Evolutionary conservation across 2,113 vertebrate genomes (phyloP), one percentile per base, ranked within the genome.

Genomic region (Coptodon rendalli): DNA sequence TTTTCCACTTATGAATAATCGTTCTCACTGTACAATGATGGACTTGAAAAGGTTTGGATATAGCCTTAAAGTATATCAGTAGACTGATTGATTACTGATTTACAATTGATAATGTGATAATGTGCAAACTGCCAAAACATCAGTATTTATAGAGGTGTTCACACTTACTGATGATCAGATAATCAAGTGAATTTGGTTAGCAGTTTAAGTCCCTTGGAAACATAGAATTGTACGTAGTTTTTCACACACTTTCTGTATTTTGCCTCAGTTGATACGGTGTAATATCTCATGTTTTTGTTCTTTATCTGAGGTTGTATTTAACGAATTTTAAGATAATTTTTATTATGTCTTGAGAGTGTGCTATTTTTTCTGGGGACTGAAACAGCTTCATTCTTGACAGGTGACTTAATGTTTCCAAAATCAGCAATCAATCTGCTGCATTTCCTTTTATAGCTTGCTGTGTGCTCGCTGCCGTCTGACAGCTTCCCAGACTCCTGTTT

Each of bases 391-490:
- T 87, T 88, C 87, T 40, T 43, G 11, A 81, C 83, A 87, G 68
- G 27, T 86, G 90, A 94, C 89, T 81, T 90, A 83, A 91, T 87
- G 81, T 80, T 83, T 86, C 19, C 71, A 45, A 86, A 85, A 86
- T 78, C 43, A 50, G 71, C 16, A 80, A 57, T 86, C 24, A 54
- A 31, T 56, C 34, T 83, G 85, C 53, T 61, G 2, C 71, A 7
- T 88, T 24, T 85, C 94, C 94, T 90, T 94, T 92, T 94, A 88
- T 88, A 91, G 93, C 43, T 43, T 1, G 31, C 83, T 36, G 82
- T 16, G 19, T 61, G 36, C 83, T 54, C 29, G 57, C 56, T 1
- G n/a, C 40, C 0, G 12, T 59, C 27, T 71, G 82, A 27, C 57
- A 29, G 50, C 73, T 5, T 83, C 63, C 11, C 56, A 83, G 71